Percentiles rank a stretch among this genome's conserved stretches.
Evolutionary conservation across 2,888 invertebrate genomes (phyloP).

Genomic region (Drosophila tanythrix): DNA sequence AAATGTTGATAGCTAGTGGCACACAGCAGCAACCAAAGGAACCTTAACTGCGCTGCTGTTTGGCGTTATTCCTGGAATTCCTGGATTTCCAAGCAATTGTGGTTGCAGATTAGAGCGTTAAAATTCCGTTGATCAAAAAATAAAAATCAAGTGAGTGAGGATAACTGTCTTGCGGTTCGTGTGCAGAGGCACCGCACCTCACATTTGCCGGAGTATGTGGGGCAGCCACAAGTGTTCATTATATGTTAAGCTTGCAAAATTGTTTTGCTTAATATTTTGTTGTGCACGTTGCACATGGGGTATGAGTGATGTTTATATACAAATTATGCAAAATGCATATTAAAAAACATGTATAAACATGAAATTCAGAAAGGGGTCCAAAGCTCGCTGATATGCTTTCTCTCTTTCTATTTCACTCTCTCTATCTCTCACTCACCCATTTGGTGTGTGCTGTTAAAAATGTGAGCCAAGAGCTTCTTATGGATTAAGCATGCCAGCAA

Average conservation of each 20-base stretch:
- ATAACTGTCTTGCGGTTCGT: conserved; percentile 1
- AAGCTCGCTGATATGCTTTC: conserved; percentile 7
- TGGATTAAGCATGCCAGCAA: conserved; percentile 80
- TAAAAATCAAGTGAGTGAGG: background rate
- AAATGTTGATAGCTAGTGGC: conserved; percentile 53
- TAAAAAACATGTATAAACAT: conserved; percentile 45
- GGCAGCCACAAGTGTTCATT: conserved; percentile 70
- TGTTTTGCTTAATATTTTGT: conserved; percentile 73
- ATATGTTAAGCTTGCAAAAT: conserved; percentile 76
- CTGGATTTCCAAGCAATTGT: conserved; percentile 11
- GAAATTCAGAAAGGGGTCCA: conserved; percentile 8
- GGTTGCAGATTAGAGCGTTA: conserved; percentile 5
- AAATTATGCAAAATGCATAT: conserved; percentile 80
- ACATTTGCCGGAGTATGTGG: background rate
- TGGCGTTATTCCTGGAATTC: background rate
- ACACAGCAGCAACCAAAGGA: background rate
- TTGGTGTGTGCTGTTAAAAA: conserved; percentile 60
- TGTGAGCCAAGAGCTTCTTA: conserved; percentile 78
- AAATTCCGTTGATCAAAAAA: conserved; percentile 13
- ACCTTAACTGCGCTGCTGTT: background rate
- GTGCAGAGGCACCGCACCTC: conserved; percentile 12
- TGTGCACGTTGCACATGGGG: conserved; percentile 65
- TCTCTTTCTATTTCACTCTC: conserved; percentile 1
- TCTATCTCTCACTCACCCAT: conserved; percentile 3
- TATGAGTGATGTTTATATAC: conserved; percentile 79